Percentiles rank a stretch among this genome's conserved stretches.
Evolutionary conservation across 2,888 invertebrate species (phyloP).

Genomic region (Lepidonotus clava): DNA sequence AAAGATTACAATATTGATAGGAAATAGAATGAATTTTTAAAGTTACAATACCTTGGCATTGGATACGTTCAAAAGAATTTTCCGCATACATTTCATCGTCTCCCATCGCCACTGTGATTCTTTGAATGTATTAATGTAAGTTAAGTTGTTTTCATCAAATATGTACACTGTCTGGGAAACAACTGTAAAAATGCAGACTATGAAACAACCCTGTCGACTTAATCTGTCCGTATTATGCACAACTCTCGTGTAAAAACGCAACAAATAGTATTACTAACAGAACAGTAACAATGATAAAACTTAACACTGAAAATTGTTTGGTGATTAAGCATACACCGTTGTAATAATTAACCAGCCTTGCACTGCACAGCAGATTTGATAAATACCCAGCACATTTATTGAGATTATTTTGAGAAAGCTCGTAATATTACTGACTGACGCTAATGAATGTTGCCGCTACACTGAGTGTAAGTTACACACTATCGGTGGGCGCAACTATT

Average conservation of each 20-base stretch:
- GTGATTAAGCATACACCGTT: neutral
- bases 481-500: neutral
- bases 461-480: neutral
- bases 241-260: constrained; percentile 15
- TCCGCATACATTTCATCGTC: constrained; percentile 9
- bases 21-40: constrained; percentile 32
- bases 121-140: constrained; percentile 37
- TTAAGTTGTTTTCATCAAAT: constrained; percentile 40
- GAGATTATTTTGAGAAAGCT: neutral
- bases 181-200: constrained; percentile 36
- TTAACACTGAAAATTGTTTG: constrained; percentile 1
- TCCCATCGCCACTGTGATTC: constrained; percentile 36
- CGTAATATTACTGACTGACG: neutral
- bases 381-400: constrained; percentile 36
- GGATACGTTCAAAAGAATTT: constrained; percentile 21
- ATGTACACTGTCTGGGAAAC: constrained; percentile 46
- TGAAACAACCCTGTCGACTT: constrained; percentile 34
- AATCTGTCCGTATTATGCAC: constrained; percentile 6
- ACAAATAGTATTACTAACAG: constrained; percentile 17
- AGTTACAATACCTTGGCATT: constrained; percentile 50
- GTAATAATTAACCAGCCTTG: constrained; percentile 31
- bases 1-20: constrained; percentile 40
- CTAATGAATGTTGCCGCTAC: neutral
- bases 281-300: constrained; percentile 35
- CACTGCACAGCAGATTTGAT: constrained; percentile 50